Percentiles rank a stretch among this genome's conserved stretches.
These are phyloP conservation scores for Lottia scabra DNA, from an alignment of 2,888 invertebrate genomes.

Conservation along the genomic window DNA sequence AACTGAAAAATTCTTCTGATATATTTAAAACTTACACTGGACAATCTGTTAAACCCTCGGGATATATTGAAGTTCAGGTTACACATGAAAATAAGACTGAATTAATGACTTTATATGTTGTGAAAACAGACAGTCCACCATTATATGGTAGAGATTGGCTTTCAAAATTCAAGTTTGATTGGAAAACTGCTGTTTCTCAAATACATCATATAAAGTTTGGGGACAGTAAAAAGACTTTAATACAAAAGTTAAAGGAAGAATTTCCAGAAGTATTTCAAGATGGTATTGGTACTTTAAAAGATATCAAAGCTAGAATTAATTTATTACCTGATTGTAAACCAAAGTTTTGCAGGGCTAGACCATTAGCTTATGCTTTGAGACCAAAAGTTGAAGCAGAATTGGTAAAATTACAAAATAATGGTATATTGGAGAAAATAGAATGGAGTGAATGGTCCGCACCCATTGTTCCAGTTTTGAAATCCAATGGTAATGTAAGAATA, in stretches of 20 bases:
- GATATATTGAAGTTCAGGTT: neutral
- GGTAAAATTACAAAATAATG: conserved; percentile 5
- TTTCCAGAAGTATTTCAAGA: neutral
- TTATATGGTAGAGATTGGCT: neutral
- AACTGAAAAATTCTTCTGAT: no score
- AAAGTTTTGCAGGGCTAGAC: conserved; percentile 36
- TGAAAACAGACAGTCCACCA: neutral
- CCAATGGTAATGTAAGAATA: conserved; percentile 34
- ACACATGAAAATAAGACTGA: no score
- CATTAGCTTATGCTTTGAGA: conserved; percentile 31
- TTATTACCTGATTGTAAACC: conserved; percentile 22
- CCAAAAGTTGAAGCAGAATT: conserved; percentile 23
- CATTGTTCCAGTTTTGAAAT: conserved; percentile 24
- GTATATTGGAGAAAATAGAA: conserved; percentile 14
- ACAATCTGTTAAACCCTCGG: neutral
- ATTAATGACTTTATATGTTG: no score
- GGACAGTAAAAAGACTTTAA: neutral
- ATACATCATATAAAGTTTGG: neutral
- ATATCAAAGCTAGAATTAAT: no score
- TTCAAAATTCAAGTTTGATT: no score
- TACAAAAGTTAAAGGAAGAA: neutral
- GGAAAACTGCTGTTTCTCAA: neutral
- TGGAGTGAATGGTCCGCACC: conserved; percentile 33
- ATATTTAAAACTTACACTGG: no score
- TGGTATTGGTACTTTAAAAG: conserved; percentile 3